Percentiles rank a stretch among this genome's conserved stretches.
Conservation (phyloP, 2,888 invertebrate genomes). For the Caenorhabditis virilis region DNA sequence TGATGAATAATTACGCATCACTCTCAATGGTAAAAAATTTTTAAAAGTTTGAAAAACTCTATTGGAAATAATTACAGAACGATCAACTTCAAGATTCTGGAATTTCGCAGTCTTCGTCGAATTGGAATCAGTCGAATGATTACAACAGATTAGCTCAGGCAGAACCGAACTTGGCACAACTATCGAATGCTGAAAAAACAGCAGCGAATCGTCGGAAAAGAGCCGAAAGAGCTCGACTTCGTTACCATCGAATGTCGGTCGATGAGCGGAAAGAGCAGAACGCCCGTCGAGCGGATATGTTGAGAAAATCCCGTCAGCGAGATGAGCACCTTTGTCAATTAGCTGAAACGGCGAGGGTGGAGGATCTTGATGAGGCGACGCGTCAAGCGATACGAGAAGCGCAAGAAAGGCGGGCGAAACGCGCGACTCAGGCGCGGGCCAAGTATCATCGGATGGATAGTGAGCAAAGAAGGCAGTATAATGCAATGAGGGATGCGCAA, state of each 20-base stretch:
- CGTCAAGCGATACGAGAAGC: constrained; percentile 23
- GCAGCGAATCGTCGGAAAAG: constrained; percentile 20
- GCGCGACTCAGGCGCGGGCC: constrained; percentile 48
- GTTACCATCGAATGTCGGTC: constrained; percentile 44
- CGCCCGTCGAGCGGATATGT: constrained; percentile 36
- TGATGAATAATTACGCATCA: too few species aligned
- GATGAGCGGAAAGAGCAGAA: constrained; percentile 39
- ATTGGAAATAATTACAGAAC: too few species aligned
- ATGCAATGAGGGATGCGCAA: constrained; percentile 48
- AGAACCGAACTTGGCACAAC: not conserved
- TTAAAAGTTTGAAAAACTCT: too few species aligned
- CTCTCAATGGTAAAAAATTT: too few species aligned
- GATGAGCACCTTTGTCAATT: constrained; percentile 42
- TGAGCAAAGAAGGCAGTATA: constrained; percentile 43
- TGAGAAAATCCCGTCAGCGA: constrained; percentile 36
- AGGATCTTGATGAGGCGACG: constrained; percentile 28
- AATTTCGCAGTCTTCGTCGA: too few species aligned
- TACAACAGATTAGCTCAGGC: too few species aligned
- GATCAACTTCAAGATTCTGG: too few species aligned
- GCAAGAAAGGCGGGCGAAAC: constrained; percentile 21
- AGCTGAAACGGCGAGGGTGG: constrained; percentile 17
- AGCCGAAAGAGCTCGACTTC: constrained; percentile 38
- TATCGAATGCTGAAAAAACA: not conserved
- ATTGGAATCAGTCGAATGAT: too few species aligned
- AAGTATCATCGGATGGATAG: constrained; percentile 52